These are phyloP conservation scores for Sebastes variabilis DNA, from an alignment of 2,797 vertebrate genomes.

Conservation along the genomic window DNA sequence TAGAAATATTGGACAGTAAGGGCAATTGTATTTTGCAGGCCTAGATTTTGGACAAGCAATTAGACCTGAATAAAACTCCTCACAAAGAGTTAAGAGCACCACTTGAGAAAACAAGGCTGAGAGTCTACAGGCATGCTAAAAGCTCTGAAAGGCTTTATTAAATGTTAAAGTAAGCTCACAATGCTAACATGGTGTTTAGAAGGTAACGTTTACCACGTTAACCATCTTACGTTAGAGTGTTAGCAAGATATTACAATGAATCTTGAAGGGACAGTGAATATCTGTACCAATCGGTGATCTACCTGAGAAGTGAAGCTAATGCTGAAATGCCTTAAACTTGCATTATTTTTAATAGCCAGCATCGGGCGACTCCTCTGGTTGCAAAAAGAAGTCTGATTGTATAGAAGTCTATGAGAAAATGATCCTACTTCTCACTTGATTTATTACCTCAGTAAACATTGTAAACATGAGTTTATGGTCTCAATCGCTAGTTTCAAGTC, in stretches of 20 bases:
- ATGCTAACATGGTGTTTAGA: neutral
- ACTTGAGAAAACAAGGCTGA: neutral
- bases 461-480: no score
- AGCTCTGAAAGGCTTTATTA: neutral
- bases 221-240: no score
- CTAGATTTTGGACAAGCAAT: conserved; percentile 2
- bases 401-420: neutral
- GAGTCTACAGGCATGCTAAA: neutral
- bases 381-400: neutral
- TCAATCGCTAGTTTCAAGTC: no score
- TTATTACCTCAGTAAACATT: no score
- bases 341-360: no score
- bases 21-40: neutral
- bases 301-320: neutral
- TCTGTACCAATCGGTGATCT: neutral
- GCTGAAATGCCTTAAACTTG: neutral
- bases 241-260: neutral
- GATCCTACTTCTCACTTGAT: no score
- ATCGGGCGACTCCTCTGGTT: neutral
- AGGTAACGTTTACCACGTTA: neutral
- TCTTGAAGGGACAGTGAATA: neutral
- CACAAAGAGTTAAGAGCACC: neutral
- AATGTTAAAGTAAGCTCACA: neutral
- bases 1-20: conserved; percentile 14
- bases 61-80: neutral